A percentile compares a stretch with the other conserved stretches of the same genome.
Evolutionary conservation across 2,888 invertebrate genomes (phyloP).

Genomic region (Nematopogon swammerdamellus): DNA sequence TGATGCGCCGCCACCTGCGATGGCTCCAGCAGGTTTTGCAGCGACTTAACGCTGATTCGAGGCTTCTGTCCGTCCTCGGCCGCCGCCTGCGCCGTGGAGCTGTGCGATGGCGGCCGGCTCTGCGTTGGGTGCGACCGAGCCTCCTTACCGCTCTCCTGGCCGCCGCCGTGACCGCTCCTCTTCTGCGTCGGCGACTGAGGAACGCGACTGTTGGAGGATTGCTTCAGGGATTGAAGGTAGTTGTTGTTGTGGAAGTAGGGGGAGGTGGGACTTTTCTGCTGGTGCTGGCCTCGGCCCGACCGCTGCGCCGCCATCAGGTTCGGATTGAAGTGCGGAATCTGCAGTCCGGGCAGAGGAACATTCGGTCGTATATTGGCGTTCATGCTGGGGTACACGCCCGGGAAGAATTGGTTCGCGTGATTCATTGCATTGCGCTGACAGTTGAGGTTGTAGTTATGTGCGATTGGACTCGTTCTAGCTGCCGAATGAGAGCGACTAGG

Average conservation of each 20-base stretch:
- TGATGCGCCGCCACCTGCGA: conserved; percentile 33
- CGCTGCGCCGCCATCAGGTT: conserved; percentile 34
- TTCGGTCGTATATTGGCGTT: conserved; percentile 30
- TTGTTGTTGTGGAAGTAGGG: conserved; percentile 45
- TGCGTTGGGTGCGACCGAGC: neutral
- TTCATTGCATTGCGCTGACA: conserved; percentile 28
- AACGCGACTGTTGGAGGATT: conserved; percentile 18
- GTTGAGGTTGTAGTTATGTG: conserved; percentile 34
- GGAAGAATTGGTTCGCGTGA: conserved; percentile 29
- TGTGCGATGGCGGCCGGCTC: conserved; percentile 5
- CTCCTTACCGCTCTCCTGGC: conserved; percentile 1
- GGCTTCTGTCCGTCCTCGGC: conserved; percentile 51
- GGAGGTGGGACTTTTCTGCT: conserved; percentile 43
- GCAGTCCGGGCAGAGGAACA: conserved; percentile 34
- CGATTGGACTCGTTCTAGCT: conserved; percentile 49
- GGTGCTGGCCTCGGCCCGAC: conserved; percentile 22
- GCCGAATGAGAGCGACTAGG: conserved; percentile 38
- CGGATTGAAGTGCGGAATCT: conserved; percentile 43
- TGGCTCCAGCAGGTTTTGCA: conserved; percentile 61
- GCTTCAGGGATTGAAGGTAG: conserved; percentile 38
- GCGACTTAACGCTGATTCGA: conserved; percentile 59
- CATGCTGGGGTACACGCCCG: conserved; percentile 39
- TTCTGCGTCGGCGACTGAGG: conserved; percentile 17
- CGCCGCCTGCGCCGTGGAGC: conserved; percentile 13
- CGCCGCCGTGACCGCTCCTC: conserved; percentile 22